Base-by-base conservation (phyloP, 2,797 vertebrate genomes). In the Yasuhikotakia modesta region DNA sequence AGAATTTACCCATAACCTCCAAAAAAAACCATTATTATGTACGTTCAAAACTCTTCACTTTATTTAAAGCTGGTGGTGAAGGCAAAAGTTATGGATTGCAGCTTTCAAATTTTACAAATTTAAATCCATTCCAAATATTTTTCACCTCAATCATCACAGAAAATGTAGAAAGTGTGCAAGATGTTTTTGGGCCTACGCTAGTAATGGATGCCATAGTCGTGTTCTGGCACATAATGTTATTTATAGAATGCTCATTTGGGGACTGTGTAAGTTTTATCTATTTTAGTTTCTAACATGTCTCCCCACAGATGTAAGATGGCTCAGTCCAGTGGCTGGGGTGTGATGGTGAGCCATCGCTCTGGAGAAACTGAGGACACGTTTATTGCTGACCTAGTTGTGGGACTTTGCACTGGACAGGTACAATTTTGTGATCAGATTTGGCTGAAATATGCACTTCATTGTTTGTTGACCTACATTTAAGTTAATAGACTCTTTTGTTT, bases 301-400 rank as follows among this genome's bases (percentile, higher is more conserved):
- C 22, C 46, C 32, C 46, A 4, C 81, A 99, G 97, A 73, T 99
- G 97, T 89, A 97, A 97, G 86, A 93, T 98, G 86, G 97, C 97
- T 52, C 97, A 99, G 88, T 92, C 95, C 83, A 99, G 83, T 0
- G 96, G 96, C 61, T 99, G 97, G 97, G 97, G 97, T 0, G 97
- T 99, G 88, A 98, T 99, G 96, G 97, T 98, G 71, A 98, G 96
- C 66, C 97, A 99, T 83, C 96, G 96, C 69, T 99, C 97, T 0
- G 97, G 97, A 52, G 97, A 99, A 87, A 99, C 97, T 0, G 97
- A 99, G 79, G 97, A 99, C 52, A 96, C 97, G 60, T 99, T 99
- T 90, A 99, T 99, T 14, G 97, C 96, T 2, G 97, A 99, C 85
- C 89, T 98, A 88, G 97, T 99, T 13, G 97, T 99, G 24, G 97